These are phyloP conservation scores for Trichonephila clavipes DNA, from an alignment of 1,140 invertebrate genomes.

Conservation along the genomic window DNA sequence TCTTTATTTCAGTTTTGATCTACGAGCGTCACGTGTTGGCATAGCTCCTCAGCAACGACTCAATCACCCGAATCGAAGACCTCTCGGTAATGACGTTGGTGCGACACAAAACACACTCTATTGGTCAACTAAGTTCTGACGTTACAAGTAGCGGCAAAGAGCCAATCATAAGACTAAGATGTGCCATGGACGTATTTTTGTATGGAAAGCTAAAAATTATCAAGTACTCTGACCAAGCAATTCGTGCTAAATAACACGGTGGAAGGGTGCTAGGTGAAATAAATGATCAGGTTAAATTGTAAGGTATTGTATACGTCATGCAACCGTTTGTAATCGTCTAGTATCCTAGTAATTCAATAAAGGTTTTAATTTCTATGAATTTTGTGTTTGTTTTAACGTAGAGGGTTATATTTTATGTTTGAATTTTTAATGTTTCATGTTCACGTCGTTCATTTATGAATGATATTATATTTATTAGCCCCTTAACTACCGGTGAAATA, in stretches of 20 bases:
- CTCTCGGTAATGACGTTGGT: neutral
- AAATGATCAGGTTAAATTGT: neutral
- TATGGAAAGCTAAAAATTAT: neutral
- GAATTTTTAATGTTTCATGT: no score
- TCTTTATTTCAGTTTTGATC: conserved; percentile 54
- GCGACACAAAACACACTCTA: conserved; percentile 40
- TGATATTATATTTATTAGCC: no score
- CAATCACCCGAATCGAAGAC: conserved; percentile 28
- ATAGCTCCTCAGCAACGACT: conserved; percentile 36
- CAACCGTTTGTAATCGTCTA: conserved; percentile 29
- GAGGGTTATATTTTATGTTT: no score
- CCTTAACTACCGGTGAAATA: no score
- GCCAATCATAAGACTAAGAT: neutral
- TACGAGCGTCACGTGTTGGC: conserved; percentile 26
- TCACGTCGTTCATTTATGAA: no score
- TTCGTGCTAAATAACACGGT: neutral
- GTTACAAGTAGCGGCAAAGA: conserved; percentile 14
- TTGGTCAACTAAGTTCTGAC: conserved; percentile 63
- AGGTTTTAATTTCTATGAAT: conserved; percentile 35
- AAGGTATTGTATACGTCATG: conserved; percentile 8
- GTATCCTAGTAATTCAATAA: conserved; percentile 15
- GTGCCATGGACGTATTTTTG: conserved; percentile 34
- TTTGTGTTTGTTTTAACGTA: neutral
- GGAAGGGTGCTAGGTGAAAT: conserved; percentile 11
- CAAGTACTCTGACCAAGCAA: neutral